phyloP scores from a whole-genome alignment of 2,888 invertebrate species.

The Leptopilina myrica region DNA sequence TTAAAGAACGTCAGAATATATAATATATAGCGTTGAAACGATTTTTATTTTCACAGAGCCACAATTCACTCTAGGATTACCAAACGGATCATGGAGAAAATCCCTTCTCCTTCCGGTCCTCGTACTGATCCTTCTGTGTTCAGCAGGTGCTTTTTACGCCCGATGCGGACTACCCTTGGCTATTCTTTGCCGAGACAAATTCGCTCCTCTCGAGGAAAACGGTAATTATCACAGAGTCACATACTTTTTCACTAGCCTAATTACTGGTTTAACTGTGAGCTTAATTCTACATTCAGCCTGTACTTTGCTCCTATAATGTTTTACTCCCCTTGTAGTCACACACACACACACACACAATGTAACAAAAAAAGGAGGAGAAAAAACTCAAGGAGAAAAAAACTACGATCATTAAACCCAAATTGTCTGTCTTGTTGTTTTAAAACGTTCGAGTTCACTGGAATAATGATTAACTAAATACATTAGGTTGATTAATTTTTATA shows the following conservation, averaged over 20 bases:
- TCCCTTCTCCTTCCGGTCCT: slow-evolving; percentile 78
- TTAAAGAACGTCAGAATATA: background rate
- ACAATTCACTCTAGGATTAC: slow-evolving; percentile 66
- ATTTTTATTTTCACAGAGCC: slow-evolving; percentile 66
- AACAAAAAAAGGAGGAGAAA: background rate
- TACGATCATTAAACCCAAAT: slow-evolving; percentile 28
- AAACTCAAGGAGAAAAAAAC: slow-evolving; percentile 12
- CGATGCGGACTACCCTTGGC: slow-evolving; percentile 77
- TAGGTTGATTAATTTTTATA: slow-evolving; percentile 8
- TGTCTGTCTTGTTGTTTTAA: slow-evolving; percentile 25
- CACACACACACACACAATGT: no score
- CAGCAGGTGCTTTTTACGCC: slow-evolving; percentile 78
- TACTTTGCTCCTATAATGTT: slow-evolving; percentile 32
- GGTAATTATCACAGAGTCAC: slow-evolving; percentile 67
- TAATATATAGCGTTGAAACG: slow-evolving; percentile 1
- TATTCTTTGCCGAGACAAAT: slow-evolving; percentile 78
- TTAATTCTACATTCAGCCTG: slow-evolving; percentile 52
- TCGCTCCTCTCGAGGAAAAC: slow-evolving; percentile 76
- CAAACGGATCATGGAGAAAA: slow-evolving; percentile 78
- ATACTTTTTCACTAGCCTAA: slow-evolving; percentile 55
- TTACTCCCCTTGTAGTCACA: background rate
- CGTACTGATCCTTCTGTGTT: slow-evolving; percentile 77
- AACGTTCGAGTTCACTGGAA: background rate
- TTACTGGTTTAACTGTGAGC: slow-evolving; percentile 56
- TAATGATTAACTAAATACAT: slow-evolving; percentile 15